phyloP scores from a whole-genome alignment of 1,140 invertebrate genomes.

The Apolygus lucorum region DNA sequence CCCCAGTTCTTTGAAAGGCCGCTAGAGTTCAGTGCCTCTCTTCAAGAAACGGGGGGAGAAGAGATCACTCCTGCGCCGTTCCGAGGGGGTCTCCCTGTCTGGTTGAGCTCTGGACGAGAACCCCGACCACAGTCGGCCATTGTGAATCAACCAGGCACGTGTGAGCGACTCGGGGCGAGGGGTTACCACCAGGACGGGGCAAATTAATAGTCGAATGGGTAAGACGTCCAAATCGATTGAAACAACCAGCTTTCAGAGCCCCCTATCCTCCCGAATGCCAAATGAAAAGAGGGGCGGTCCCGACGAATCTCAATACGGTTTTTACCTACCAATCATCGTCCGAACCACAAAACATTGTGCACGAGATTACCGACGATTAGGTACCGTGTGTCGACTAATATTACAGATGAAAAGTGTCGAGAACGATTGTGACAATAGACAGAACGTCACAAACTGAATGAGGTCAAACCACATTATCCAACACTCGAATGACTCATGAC shows the following conservation, averaged over 20 bases:
- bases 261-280: too few relatives aligned
- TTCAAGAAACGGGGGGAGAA: not conserved
- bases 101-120: not conserved
- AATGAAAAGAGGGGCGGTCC: too few relatives aligned
- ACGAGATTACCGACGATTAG: too few relatives aligned
- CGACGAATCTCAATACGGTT: too few relatives aligned
- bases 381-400: too few relatives aligned
- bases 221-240: conserved; percentile 11
- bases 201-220: conserved; percentile 8
- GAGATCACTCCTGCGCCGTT: not conserved
- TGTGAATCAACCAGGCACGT: conserved; percentile 2
- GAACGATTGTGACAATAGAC: too few relatives aligned
- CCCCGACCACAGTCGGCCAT: not conserved
- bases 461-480: too few relatives aligned
- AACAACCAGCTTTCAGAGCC: not conserved
- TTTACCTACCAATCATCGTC: too few relatives aligned
- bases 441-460: too few relatives aligned
- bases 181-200: not conserved
- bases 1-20: not conserved
- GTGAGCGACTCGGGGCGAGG: not conserved
- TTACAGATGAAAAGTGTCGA: too few relatives aligned
- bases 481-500: too few relatives aligned
- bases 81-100: not conserved
- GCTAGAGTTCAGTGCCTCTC: not conserved
- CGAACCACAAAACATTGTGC: too few relatives aligned